Evolutionary conservation across 2,888 invertebrate species (phyloP).

Genomic region (Cepaea hortensis): DNA sequence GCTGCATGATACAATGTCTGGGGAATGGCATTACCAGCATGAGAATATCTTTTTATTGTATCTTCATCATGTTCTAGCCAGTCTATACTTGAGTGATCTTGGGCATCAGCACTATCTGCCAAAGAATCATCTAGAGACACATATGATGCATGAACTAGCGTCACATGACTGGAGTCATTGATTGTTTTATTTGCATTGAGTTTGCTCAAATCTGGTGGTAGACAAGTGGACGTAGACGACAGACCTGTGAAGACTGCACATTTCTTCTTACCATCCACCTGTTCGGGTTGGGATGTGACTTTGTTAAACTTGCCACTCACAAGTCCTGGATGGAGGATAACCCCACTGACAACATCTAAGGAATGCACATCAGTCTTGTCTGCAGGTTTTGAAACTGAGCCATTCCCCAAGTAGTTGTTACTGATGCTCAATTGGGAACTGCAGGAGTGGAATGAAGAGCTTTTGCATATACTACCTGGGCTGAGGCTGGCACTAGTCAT

Average conservation of each 20-base stretch:
- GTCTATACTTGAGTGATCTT: conserved; percentile 10
- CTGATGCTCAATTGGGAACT: conserved; percentile 18
- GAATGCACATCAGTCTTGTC: conserved; percentile 1
- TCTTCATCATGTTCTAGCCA: conserved; percentile 8
- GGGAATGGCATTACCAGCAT: neutral
- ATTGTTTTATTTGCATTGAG: neutral
- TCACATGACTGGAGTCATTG: conserved; percentile 10
- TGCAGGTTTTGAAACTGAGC: neutral
- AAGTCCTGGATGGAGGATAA: neutral
- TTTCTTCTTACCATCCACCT: neutral
- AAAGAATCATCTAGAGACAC: conserved; percentile 37
- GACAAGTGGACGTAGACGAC: neutral
- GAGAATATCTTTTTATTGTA: neutral
- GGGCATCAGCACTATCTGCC: conserved; percentile 13
- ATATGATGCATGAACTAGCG: conserved; percentile 44
- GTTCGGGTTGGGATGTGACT: neutral
- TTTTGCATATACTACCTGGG: conserved; percentile 35
- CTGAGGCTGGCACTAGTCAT: conserved; percentile 16
- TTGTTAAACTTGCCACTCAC: neutral
- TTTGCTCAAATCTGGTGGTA: neutral
- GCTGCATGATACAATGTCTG: neutral
- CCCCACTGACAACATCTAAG: neutral
- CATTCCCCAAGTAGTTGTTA: conserved; percentile 21
- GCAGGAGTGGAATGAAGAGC: conserved; percentile 40
- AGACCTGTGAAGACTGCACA: neutral